Conservation (phyloP, 2,888 invertebrate species). For the Opisthograptis luteolata region DNA sequence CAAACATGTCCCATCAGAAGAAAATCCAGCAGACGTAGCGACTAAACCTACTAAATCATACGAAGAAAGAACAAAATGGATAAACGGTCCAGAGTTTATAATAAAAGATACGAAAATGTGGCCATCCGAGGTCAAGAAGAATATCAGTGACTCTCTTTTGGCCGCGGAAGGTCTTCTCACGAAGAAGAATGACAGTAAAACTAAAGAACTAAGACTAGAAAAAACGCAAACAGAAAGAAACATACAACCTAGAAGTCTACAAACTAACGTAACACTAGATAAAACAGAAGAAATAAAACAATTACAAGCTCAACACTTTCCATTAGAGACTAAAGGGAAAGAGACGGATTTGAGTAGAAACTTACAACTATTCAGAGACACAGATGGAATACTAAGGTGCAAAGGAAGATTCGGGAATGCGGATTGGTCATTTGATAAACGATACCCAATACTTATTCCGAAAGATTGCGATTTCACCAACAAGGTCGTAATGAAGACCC, state of each 20-base stretch:
- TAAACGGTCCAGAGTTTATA: constrained; percentile 19
- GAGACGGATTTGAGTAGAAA: neutral
- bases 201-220: no score
- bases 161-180: neutral
- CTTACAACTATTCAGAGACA: neutral
- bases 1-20: constrained; percentile 20
- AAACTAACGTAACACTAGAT: neutral
- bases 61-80: neutral
- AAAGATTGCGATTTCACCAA: constrained; percentile 1
- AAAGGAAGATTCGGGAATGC: constrained; percentile 1
- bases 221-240: neutral
- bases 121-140: neutral
- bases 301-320: neutral
- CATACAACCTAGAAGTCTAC: neutral
- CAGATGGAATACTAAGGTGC: neutral
- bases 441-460: constrained; percentile 2
- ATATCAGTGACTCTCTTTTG: neutral
- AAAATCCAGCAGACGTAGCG: constrained; percentile 13
- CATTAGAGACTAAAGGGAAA: neutral
- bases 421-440: constrained; percentile 1
- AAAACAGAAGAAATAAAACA: neutral
- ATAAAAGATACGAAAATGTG: constrained; percentile 10
- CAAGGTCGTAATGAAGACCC: neutral
- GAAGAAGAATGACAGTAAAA: no score
- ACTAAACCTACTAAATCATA: constrained; percentile 10